Conservation (phyloP, 2,797 vertebrate species). For the Tapirus indicus region DNA sequence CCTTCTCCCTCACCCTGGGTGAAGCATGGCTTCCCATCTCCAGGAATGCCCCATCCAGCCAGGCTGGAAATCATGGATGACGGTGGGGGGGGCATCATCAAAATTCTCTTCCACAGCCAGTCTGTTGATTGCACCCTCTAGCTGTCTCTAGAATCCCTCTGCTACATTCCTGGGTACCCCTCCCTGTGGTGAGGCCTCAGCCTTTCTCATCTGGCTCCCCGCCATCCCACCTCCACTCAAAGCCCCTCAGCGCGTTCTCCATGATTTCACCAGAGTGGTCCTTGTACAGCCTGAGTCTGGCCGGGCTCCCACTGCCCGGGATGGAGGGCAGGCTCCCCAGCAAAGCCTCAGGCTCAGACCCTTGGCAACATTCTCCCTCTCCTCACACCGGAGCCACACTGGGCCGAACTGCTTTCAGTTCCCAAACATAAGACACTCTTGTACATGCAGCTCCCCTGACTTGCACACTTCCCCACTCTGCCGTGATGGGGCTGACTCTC, state of each 20-base stretch:
- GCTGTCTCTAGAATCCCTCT: not conserved
- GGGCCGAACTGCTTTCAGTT: not conserved
- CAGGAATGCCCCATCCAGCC: not conserved
- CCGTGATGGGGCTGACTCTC: not conserved
- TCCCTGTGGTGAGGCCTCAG: not conserved
- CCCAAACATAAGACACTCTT: not conserved
- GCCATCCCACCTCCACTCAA: not conserved
- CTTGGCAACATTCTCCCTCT: not conserved
- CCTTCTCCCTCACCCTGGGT: not conserved
- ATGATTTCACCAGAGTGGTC: too few relatives aligned
- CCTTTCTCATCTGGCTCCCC: not conserved
- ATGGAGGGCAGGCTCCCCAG: not conserved
- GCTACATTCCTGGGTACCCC: not conserved
- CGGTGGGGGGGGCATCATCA: too few relatives aligned
- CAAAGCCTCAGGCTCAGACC: not conserved
- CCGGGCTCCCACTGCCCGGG: not conserved
- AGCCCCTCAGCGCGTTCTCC: not conserved
- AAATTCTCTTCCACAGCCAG: not conserved
- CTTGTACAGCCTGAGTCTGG: not conserved
- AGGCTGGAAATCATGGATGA: not conserved
- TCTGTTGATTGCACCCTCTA: not conserved
- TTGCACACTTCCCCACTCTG: not conserved
- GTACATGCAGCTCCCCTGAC: not conserved
- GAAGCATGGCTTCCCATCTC: not conserved
- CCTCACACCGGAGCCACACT: not conserved